Conservation (phyloP, 2,113 vertebrate species). For the Cebidichthys violaceus region DNA sequence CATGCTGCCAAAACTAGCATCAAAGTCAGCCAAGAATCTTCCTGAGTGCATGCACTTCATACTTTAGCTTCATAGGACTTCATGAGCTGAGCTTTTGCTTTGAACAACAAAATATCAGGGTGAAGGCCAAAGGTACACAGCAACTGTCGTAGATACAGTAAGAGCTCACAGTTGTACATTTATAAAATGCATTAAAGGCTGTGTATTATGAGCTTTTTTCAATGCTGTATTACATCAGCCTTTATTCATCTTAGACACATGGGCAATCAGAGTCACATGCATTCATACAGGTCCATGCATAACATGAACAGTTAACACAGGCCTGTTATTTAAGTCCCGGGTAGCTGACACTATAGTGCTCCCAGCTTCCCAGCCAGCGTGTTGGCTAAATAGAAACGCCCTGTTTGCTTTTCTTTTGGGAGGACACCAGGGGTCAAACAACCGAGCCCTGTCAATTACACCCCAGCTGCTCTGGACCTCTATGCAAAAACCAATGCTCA, state of each 20-base stretch:
- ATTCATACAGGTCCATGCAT: background rate
- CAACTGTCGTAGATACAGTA: background rate
- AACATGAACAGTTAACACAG: conserved; percentile 8
- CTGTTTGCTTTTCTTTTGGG: conserved; percentile 56
- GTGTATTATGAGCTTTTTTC: conserved; percentile 9
- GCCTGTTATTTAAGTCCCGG: conserved; percentile 25
- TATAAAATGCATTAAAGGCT: conserved; percentile 14
- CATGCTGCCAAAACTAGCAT: conserved; percentile 66
- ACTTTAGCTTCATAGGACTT: conserved; percentile 50
- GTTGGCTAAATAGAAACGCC: conserved; percentile 58
- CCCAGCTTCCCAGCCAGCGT: conserved; percentile 2
- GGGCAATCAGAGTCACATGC: background rate
- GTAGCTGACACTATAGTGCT: conserved; percentile 26
- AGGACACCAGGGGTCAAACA: conserved; percentile 47
- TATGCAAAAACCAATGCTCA: conserved; percentile 45
- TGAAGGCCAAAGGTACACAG: conserved; percentile 11
- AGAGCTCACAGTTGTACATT: background rate
- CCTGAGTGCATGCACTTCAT: conserved; percentile 33
- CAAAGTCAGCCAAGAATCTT: conserved; percentile 63
- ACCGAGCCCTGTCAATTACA: conserved; percentile 60
- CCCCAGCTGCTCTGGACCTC: conserved; percentile 50
- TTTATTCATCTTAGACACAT: background rate
- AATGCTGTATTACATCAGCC: background rate
- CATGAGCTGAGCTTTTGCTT: conserved; percentile 27
- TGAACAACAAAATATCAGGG: conserved; percentile 22